Evolutionary conservation across 2,113 vertebrate species (phyloP).

Genomic region (Daubentonia madagascariensis): DNA sequence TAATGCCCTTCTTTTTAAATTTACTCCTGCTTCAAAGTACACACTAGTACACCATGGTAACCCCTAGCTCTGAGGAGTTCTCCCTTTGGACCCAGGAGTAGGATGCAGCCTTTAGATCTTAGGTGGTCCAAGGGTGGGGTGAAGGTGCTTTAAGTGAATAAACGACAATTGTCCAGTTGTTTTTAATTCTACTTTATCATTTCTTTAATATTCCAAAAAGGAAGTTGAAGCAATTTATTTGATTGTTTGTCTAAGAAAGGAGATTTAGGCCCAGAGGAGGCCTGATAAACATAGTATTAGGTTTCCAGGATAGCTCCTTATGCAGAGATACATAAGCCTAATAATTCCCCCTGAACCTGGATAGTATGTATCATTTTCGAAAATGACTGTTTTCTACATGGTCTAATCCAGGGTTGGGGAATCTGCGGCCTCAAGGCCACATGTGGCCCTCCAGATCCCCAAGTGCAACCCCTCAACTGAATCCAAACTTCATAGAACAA

Average conservation of each 20-base stretch:
- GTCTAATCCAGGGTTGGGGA: too few species aligned
- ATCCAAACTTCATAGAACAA: too few species aligned
- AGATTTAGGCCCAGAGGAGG: not conserved
- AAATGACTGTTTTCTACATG: slow-evolving; percentile 1
- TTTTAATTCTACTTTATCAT: slow-evolving; percentile 17
- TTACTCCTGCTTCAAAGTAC: not conserved
- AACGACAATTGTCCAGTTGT: not conserved
- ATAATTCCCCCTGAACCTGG: not conserved
- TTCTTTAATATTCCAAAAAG: slow-evolving; percentile 39
- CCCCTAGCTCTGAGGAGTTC: not conserved
- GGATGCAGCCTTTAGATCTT: not conserved
- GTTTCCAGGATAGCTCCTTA: not conserved
- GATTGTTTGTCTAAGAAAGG: slow-evolving; percentile 17
- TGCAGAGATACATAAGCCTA: not conserved
- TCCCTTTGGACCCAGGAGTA: not conserved
- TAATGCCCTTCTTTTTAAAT: not conserved
- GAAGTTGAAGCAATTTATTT: not conserved
- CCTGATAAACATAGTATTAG: not conserved
- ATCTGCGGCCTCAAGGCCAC: too few species aligned
- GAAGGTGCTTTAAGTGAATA: not conserved
- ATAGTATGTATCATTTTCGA: not conserved
- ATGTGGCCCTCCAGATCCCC: too few species aligned
- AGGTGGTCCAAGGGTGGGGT: not conserved
- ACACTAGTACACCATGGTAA: not conserved
- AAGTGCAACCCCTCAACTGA: too few species aligned